phyloP scores from a whole-genome alignment of 2,888 invertebrate species.

The Agapostemon virescens region DNA sequence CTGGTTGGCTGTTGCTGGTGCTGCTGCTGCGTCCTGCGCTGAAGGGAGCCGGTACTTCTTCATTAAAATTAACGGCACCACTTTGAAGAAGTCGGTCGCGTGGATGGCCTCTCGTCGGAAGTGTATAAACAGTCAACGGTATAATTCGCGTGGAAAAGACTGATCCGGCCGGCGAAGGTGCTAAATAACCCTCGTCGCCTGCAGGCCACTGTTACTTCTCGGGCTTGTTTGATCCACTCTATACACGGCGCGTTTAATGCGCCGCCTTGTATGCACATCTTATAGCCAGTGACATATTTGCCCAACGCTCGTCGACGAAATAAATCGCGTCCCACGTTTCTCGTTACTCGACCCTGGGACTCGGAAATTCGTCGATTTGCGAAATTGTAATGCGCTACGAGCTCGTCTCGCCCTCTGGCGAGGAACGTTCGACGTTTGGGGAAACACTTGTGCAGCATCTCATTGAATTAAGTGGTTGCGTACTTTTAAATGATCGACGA shows the following conservation, averaged over 20 bases:
- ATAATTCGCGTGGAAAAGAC: conserved; percentile 52
- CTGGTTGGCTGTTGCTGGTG: too few relatives aligned
- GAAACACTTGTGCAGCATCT: too few relatives aligned
- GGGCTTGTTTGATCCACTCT: conserved; percentile 21
- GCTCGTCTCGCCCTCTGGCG: too few relatives aligned
- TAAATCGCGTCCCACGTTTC: neutral
- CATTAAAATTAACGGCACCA: conserved; percentile 61
- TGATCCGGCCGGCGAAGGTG: conserved; percentile 38
- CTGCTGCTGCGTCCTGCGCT: conserved; percentile 34
- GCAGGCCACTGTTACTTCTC: conserved; percentile 9
- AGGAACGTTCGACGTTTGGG: too few relatives aligned
- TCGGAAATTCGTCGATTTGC: neutral
- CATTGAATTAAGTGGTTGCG: too few relatives aligned
- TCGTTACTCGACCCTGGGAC: neutral
- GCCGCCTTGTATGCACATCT: neutral
- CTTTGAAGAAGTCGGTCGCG: conserved; percentile 45
- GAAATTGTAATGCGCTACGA: neutral
- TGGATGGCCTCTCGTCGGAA: conserved; percentile 55
- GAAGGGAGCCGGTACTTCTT: conserved; percentile 58
- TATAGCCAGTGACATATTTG: neutral
- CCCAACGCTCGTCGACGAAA: neutral
- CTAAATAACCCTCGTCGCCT: conserved; percentile 39
- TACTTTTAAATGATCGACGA: too few relatives aligned
- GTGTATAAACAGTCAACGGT: conserved; percentile 61
- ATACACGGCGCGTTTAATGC: neutral